Conservation (phyloP, 2,113 vertebrate genomes). For the Picathartes gymnocephalus region DNA sequence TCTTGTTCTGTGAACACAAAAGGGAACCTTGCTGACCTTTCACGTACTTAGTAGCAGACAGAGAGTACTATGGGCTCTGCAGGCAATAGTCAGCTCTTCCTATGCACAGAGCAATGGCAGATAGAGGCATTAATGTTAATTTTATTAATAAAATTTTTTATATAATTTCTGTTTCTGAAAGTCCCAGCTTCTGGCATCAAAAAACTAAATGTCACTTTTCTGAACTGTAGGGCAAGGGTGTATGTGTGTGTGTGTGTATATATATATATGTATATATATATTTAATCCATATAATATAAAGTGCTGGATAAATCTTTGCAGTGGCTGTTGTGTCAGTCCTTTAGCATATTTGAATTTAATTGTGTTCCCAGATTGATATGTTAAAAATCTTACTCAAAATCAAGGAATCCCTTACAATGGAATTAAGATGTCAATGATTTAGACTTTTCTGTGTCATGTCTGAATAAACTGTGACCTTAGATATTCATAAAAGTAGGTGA, state of each 20-base stretch:
- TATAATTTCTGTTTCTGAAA: not conserved
- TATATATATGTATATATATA: not conserved
- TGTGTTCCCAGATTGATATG: conserved; percentile 7
- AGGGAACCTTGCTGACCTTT: not conserved
- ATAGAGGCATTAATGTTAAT: not conserved
- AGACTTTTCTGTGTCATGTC: conserved; percentile 2
- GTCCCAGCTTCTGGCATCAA: not conserved
- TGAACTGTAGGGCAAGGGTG: not conserved
- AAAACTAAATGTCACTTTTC: not conserved
- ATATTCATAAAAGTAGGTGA: not conserved
- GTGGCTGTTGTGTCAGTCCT: not conserved
- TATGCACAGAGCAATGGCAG: not conserved
- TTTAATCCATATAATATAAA: not conserved
- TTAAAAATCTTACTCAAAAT: conserved; percentile 47
- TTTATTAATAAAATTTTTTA: not conserved
- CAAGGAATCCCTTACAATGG: conserved; percentile 28
- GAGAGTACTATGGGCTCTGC: not conserved
- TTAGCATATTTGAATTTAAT: conserved; percentile 46
- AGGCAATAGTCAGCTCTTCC: not conserved
- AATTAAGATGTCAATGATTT: conserved; percentile 12
- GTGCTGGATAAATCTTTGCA: conserved; percentile 14
- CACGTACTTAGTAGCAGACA: not conserved
- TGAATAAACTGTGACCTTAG: not conserved
- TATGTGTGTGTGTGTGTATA: too few species aligned
- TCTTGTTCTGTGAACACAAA: not conserved